Percentiles rank a stretch among this genome's conserved stretches.
These are phyloP conservation scores for Tympanuchus pallidicinctus DNA, from an alignment of 2,113 vertebrate species.

Conservation along the genomic window DNA sequence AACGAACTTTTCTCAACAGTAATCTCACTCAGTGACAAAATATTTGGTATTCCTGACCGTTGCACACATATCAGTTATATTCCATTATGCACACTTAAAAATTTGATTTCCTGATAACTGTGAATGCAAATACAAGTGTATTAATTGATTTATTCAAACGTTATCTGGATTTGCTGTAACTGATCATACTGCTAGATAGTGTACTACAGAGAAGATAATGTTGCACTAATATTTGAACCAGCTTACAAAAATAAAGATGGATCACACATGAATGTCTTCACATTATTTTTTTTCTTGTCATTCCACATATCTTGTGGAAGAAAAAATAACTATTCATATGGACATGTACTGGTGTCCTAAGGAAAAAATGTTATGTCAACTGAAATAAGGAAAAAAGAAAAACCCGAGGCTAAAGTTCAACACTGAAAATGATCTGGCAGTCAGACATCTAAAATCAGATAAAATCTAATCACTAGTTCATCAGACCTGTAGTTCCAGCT, in stretches of 20 bases:
- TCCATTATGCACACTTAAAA: not conserved
- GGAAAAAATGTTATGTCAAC: not conserved
- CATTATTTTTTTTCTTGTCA: not conserved
- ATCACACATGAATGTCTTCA: not conserved
- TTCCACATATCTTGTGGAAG: not conserved
- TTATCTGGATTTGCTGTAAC: not conserved
- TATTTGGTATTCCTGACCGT: not conserved
- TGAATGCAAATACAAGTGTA: not conserved
- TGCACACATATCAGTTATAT: not conserved
- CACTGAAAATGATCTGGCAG: not conserved
- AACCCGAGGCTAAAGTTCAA: fast-evolving
- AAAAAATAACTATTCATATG: not conserved
- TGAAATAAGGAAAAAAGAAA: not conserved
- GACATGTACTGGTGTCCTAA: not conserved
- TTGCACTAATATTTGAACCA: not conserved
- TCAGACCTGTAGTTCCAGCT: not conserved
- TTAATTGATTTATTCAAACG: not conserved
- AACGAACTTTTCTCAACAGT: not conserved
- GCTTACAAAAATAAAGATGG: not conserved
- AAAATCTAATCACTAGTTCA: not conserved
- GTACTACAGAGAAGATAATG: not conserved
- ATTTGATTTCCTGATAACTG: not conserved
- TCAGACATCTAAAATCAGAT: not conserved
- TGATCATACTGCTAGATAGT: not conserved
- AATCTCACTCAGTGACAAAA: not conserved